Conservation (phyloP, 92 coral and sea anemone genomes). For the Palythoa caribaeorum region DNA sequence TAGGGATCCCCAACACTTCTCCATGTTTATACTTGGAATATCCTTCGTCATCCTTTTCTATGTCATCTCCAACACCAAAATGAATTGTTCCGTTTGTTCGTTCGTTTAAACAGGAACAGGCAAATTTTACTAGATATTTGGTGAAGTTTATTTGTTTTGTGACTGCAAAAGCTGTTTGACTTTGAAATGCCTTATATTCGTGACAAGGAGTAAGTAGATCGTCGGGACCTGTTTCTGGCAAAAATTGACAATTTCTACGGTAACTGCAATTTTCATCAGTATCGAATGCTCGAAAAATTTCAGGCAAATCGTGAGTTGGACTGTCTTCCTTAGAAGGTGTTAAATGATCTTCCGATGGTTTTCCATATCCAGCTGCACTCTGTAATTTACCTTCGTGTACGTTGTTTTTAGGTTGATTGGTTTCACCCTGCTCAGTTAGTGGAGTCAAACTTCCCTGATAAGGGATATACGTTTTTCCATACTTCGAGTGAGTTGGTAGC, state of each 20-base stretch:
- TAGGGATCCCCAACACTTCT: slow-evolving; percentile 38
- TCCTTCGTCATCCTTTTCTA: slow-evolving; percentile 8
- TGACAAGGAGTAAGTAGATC: slow-evolving; percentile 52
- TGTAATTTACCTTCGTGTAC: no score
- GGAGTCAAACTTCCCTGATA: neutral
- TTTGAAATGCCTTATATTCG: slow-evolving; percentile 47
- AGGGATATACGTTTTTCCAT: neutral
- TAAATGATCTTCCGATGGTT: neutral
- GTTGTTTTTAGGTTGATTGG: neutral
- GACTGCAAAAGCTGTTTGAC: neutral
- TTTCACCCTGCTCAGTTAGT: neutral
- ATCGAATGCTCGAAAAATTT: slow-evolving; percentile 28
- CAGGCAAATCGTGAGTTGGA: slow-evolving; percentile 6
- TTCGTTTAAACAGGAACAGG: slow-evolving; percentile 63
- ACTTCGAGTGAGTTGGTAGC: neutral
- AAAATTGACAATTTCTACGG: neutral
- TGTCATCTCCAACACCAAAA: slow-evolving; percentile 70
- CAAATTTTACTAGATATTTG: slow-evolving; percentile 48
- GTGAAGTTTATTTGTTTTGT: slow-evolving; percentile 36
- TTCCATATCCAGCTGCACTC: neutral
- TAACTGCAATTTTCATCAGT: slow-evolving; percentile 32
- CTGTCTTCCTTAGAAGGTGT: neutral
- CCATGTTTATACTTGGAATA: slow-evolving; percentile 43
- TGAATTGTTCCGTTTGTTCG: slow-evolving; percentile 75
- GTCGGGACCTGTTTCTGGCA: slow-evolving; percentile 63